These are phyloP conservation scores for Pseudopipra pipra DNA, from an alignment of 2,113 vertebrate species.

Conservation along the genomic window DNA sequence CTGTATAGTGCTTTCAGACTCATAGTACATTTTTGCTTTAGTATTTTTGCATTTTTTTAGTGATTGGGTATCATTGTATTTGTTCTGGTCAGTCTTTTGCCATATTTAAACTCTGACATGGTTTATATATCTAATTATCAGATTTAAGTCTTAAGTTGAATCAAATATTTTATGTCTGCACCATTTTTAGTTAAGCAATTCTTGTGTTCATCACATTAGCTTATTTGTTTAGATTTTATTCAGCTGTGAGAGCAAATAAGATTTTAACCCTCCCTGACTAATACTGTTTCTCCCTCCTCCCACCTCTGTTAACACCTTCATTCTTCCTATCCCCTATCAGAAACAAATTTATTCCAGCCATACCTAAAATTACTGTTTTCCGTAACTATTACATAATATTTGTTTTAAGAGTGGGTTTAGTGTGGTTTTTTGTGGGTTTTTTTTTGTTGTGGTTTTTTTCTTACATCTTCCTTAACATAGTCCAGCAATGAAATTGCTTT, in stretches of 20 bases:
- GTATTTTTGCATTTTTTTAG: rapidly evolving
- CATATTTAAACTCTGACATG: not conserved
- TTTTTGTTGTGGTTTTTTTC: too few relatives aligned
- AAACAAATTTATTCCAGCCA: not conserved
- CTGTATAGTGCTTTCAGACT: not conserved
- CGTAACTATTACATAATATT: not conserved
- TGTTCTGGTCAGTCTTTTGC: not conserved
- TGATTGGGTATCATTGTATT: not conserved
- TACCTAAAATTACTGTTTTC: not conserved
- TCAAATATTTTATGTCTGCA: not conserved
- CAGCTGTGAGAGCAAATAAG: not conserved
- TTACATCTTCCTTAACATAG: not conserved
- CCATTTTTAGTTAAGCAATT: not conserved
- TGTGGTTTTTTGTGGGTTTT: not conserved
- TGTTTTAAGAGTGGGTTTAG: not conserved
- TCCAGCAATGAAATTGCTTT: not conserved
- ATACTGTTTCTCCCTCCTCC: not conserved
- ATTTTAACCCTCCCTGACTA: not conserved
- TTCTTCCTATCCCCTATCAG: not conserved
- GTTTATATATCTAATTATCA: not conserved
- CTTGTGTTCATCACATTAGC: not conserved
- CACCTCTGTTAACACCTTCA: not conserved
- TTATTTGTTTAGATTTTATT: not conserved
- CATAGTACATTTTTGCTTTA: not conserved
- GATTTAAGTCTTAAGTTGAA: not conserved